Base-by-base conservation (phyloP, 2,113 vertebrate genomes). In the Pluvianellus socialis region DNA sequence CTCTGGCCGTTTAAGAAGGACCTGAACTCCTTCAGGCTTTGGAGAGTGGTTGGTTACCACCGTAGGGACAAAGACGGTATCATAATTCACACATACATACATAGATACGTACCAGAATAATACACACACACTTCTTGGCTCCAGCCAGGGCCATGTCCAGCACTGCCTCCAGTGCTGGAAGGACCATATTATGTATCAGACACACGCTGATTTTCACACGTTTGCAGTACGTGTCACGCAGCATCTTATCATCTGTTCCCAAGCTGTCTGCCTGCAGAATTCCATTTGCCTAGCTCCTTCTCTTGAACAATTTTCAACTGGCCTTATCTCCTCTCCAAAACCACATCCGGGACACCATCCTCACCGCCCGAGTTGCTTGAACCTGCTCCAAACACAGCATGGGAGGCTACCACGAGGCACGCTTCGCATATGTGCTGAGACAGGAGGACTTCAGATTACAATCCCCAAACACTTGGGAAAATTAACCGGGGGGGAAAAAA, bases 291-390 rank as follows among this genome's bases (percentile, higher is more conserved):
- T 47, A 20, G 26, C 33, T 93, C 40, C 40, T 76, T 83, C 42
- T n/a, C 58, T 23, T 5, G 2, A 75, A 58, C 0, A 4, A 32
- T 63, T 86, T 74, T 90, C 38, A 74, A 24, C n/a, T 9, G 67
- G 70, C 58, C 67, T 83, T 66, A 90, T 45, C 50, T 93, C 20
- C 45, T 47, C 82, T 90, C 74, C 68, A 50, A 73, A 73, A 79
- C 75, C 59, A 58, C 90, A 86, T 65, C 71, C 28, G 4, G 87
- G 45, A 40, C 53, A n/a, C 38, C 59, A 44, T 14, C 17, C 66
- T 59, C 45, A 9, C 58, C 7, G 44, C 62, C 4, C 18, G 32
- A 65, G 62, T 63, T 62, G 56, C 62, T 14, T 47, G 38, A 72
- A 42, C 32, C 49, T 50, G 45, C 30, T 70, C 61, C 52, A 52